Evolutionary conservation across 2,888 invertebrate genomes (phyloP).

Genomic region (Epistrophe eligans): DNA sequence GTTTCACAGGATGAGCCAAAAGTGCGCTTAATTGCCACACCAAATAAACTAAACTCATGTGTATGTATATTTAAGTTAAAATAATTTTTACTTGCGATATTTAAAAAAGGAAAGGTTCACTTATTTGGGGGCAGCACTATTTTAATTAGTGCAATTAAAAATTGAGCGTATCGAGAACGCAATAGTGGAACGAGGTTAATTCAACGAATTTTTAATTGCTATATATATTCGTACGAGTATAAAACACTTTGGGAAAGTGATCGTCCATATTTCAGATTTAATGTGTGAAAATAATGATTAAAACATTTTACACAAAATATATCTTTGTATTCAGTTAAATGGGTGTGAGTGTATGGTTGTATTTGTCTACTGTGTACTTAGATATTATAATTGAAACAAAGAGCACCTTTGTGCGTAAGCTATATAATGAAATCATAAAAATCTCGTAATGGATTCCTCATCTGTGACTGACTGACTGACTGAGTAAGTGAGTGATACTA

Average conservation of each 20-base stretch:
- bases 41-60: neutral
- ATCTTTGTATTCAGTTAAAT: neutral
- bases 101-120: conserved; percentile 1
- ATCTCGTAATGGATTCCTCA: conserved; percentile 42
- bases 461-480: conserved; percentile 49
- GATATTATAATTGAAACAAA: conserved; percentile 49
- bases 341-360: neutral
- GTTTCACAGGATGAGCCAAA: conserved; percentile 42
- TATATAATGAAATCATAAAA: conserved; percentile 32
- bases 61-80: neutral
- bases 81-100: neutral
- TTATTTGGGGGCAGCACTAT: conserved; percentile 58
- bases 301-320: conserved; percentile 23
- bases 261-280: conserved; percentile 58
- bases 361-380: neutral
- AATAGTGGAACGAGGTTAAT: conserved; percentile 75
- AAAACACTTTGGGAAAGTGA: conserved; percentile 53
- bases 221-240: neutral
- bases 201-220: conserved; percentile 74
- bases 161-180: conserved; percentile 72
- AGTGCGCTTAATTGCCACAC: conserved; percentile 61
- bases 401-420: conserved; percentile 50
- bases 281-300: conserved; percentile 58
- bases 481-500: too few relatives aligned
- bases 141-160: conserved; percentile 76